Conservation (phyloP, 2,113 vertebrate species). For the Hemicordylus capensis region DNA sequence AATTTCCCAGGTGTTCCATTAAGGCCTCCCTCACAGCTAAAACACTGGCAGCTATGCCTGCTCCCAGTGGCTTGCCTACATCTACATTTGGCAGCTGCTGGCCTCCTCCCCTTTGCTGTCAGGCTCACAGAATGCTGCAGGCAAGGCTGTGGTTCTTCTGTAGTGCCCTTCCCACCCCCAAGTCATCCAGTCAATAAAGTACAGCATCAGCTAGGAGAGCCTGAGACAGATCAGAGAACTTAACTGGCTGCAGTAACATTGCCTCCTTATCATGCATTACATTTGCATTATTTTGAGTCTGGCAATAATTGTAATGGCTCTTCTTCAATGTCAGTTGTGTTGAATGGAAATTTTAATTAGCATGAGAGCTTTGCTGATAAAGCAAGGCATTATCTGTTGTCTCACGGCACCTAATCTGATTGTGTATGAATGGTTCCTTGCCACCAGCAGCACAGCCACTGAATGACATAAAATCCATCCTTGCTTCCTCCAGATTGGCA, state of each 20-base stretch:
- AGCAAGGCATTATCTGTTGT: slow-evolving; percentile 14
- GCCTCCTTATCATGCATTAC: neutral
- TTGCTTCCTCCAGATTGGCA: slow-evolving; percentile 3
- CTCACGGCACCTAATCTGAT: slow-evolving; percentile 46
- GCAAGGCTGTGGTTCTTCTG: neutral
- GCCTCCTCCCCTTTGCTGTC: neutral
- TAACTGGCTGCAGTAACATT: neutral
- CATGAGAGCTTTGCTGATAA: slow-evolving; percentile 46
- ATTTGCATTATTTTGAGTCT: slow-evolving; percentile 18
- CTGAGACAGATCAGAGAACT: neutral
- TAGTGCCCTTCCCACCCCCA: neutral
- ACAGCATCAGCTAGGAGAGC: neutral
- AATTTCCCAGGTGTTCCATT: slow-evolving; percentile 33
- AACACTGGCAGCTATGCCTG: neutral
- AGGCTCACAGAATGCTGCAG: neutral
- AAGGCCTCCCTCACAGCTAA: neutral
- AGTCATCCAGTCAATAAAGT: neutral
- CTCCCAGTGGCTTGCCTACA: slow-evolving; percentile 12
- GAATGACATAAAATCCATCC: slow-evolving; percentile 18
- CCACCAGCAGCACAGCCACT: neutral
- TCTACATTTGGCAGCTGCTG: neutral
- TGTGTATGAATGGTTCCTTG: slow-evolving; percentile 7
- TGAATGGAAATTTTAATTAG: slow-evolving; percentile 43
- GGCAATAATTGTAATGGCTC: neutral
- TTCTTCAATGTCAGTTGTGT: slow-evolving; percentile 9